Evolutionary conservation across 2,797 vertebrate genomes (phyloP).

Genomic region (Podarcis siculus): DNA sequence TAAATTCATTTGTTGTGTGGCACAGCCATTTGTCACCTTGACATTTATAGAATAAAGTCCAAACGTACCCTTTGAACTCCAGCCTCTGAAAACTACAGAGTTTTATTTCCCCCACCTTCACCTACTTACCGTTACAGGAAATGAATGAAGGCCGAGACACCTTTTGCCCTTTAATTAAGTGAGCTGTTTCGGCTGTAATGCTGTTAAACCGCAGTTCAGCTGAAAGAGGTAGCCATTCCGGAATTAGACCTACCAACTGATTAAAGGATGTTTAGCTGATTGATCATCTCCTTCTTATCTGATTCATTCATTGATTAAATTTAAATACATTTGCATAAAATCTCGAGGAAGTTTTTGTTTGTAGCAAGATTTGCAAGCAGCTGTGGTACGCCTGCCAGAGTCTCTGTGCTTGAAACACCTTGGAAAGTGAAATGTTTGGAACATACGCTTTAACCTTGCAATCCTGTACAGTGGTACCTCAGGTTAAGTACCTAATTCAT

Average conservation of each 20-base stretch:
- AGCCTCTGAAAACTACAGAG: neutral
- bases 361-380: neutral
- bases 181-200: no score
- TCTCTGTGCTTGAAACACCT: neutral
- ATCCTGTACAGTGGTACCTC: neutral
- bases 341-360: neutral
- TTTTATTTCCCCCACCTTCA: neutral
- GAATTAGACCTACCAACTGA: neutral
- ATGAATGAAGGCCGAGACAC: neutral
- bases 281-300: neutral
- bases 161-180: neutral
- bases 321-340: neutral
- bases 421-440: neutral
- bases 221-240: no score
- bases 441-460: neutral
- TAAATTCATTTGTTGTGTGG: conserved; percentile 9
- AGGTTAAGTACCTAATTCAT: no score
- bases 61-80: neutral
- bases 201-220: no score
- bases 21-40: neutral
- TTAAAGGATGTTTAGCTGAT: neutral
- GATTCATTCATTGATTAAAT: neutral
- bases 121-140: neutral
- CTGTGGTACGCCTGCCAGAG: neutral
- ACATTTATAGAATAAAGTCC: neutral